phyloP scores from a whole-genome alignment of 2,888 invertebrate genomes.

The Caenorhabditis doughertyi region DNA sequence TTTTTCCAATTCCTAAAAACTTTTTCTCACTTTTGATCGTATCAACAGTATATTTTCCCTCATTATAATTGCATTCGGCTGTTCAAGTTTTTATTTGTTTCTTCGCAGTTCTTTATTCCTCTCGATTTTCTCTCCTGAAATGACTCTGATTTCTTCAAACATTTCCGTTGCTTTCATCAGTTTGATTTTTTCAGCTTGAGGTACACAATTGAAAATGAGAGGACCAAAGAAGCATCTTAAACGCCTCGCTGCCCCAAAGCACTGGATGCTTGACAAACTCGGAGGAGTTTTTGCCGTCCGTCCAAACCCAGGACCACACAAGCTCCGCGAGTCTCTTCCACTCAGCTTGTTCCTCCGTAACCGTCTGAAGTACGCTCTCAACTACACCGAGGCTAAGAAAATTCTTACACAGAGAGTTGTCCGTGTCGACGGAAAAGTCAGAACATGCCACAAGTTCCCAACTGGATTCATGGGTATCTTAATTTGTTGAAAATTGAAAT shows the following conservation, averaged over 20 bases:
- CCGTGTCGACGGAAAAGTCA: slow-evolving; percentile 97
- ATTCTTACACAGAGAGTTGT: slow-evolving; percentile 98
- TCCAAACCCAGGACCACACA: slow-evolving; percentile 98
- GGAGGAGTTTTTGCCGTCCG: slow-evolving; percentile 88
- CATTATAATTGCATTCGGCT: not conserved
- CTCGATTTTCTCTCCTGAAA: too few relatives aligned
- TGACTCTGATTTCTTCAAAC: too few relatives aligned
- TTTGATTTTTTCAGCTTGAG: slow-evolving; percentile 60
- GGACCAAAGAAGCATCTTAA: slow-evolving; percentile 99
- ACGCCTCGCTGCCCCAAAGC: slow-evolving; percentile 98
- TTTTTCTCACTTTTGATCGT: slow-evolving; percentile 11
- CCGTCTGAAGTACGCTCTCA: slow-evolving; percentile 97
- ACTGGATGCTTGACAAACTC: slow-evolving; percentile 99
- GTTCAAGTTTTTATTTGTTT: not conserved
- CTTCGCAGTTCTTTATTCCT: not conserved
- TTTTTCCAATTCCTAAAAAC: slow-evolving; percentile 10
- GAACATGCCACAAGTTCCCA: slow-evolving; percentile 97
- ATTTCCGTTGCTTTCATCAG: slow-evolving; percentile 4
- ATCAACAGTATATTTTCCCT: not conserved
- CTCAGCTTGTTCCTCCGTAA: slow-evolving; percentile 97
- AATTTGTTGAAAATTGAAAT: not conserved
- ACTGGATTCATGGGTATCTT: slow-evolving; percentile 97
- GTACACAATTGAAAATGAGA: slow-evolving; percentile 86
- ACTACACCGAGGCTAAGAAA: slow-evolving; percentile 96
- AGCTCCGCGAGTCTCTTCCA: slow-evolving; percentile 96